Base-by-base conservation (phyloP, 2,797 vertebrate species). In the Gambusia yucatana region DNA sequence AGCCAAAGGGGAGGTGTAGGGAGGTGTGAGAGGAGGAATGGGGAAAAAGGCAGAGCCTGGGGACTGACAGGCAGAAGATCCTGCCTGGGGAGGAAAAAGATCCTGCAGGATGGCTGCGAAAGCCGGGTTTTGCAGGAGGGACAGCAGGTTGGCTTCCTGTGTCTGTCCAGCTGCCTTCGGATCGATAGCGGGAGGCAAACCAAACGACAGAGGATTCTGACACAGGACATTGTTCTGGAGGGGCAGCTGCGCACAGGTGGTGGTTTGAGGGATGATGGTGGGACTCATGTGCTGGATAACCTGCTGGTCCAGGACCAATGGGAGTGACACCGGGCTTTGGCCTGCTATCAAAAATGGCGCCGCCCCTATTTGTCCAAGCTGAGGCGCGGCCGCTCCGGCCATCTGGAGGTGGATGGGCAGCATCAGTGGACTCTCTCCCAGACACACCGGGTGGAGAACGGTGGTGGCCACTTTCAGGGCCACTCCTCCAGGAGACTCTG, bases 281-380 rank as follows among this genome's bases (percentile, higher is more conserved):
- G 98, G 97, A 90, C 95, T 97, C 91, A 99, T 94, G 93, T 99
- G 98, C 94, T 99, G 98, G 88, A 99, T 94, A 80, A 98, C 96
- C 33, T 99, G 98, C 92, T 98, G 98, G 90, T 99, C 98, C 92
- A 99, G 86, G 85, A 99, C 96, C 72, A 99, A 93, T 0, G 98
- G 98, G 76, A 99, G 93, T 0, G 98, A 98, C 28, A 99, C 94
- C 0, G 98, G 97, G 57, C 96, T 97, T 88, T 98, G 97, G 6
- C 97, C 96, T 0, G 98, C 96, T 95, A 99, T 97, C 82, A 99
- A 94, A 39, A 98, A 99, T 0, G 98, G 97, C 1, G 97, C 94
- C 7, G 96, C 93, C 28, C 94, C 94, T 65, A 96, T 91, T 36
- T 97, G 95, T 2, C 96, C 94, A 63, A 98, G 94, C 93, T 97